These are phyloP conservation scores for Papilio demoleus DNA, from an alignment of 2,888 invertebrate species.

Conservation along the genomic window DNA sequence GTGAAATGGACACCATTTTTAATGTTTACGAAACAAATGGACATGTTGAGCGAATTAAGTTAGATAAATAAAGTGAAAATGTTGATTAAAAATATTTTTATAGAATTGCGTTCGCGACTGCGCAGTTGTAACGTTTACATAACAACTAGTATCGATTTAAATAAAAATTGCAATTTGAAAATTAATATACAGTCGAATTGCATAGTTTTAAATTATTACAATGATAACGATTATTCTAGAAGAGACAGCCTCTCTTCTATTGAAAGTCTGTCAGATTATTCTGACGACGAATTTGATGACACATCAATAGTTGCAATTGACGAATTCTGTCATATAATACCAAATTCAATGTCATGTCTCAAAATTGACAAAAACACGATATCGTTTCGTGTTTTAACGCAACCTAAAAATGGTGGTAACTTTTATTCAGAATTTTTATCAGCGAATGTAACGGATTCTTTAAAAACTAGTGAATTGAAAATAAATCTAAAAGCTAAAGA, in stretches of 20 bases:
- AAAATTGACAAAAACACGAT: slow-evolving; percentile 75
- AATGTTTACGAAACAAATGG: slow-evolving; percentile 85
- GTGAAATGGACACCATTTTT: slow-evolving; percentile 89
- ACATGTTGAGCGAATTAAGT: slow-evolving; percentile 72
- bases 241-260: slow-evolving; percentile 76
- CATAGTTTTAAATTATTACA: slow-evolving; percentile 74
- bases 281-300: slow-evolving; percentile 70
- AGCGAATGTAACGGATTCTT: slow-evolving; percentile 49
- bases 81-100: slow-evolving; percentile 80
- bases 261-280: slow-evolving; percentile 75
- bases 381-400: slow-evolving; percentile 77
- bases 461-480: slow-evolving; percentile 56
- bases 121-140: slow-evolving; percentile 85
- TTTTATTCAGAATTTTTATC: slow-evolving; percentile 74
- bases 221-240: slow-evolving; percentile 56
- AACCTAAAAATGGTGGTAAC: slow-evolving; percentile 74
- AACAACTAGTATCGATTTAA: slow-evolving; percentile 73
- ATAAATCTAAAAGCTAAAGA: slow-evolving; percentile 63
- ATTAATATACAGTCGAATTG: slow-evolving; percentile 76
- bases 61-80: slow-evolving; percentile 59
- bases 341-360: slow-evolving; percentile 79
- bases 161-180: slow-evolving; percentile 73
- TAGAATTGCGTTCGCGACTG: slow-evolving; percentile 84
- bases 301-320: slow-evolving; percentile 66
- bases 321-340: slow-evolving; percentile 75